Percentiles rank a stretch among this genome's conserved stretches.
Evolutionary conservation across 2,113 vertebrate species (phyloP).

Genomic region (Neoarius graeffei): DNA sequence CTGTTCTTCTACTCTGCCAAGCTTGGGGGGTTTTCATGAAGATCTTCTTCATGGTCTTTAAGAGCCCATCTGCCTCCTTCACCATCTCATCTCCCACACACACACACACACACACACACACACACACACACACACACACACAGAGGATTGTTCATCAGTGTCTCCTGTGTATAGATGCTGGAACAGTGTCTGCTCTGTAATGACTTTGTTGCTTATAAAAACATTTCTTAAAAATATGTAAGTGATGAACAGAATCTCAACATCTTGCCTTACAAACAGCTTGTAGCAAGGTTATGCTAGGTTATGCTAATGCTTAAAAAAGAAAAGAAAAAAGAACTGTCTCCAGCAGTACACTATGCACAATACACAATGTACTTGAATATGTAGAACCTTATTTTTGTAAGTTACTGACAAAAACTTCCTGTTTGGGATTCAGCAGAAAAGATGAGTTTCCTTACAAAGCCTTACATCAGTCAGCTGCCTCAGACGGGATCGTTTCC

Average conservation of each 20-base stretch:
- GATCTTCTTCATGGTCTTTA: neutral
- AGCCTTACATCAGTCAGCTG: neutral
- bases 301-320: neutral
- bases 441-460: neutral
- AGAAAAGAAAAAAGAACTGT: no score
- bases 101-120: neutral
- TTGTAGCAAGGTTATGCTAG: neutral
- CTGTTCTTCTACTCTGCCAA: neutral
- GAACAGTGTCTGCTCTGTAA: neutral
- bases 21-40: neutral
- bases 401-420: neutral
- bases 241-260: neutral
- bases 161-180: neutral
- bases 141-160: neutral
- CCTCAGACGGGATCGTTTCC: no score
- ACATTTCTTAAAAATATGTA: no score
- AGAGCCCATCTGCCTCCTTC: constrained; percentile 30
- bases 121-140: neutral
- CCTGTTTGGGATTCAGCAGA: neutral
- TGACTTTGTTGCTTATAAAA: no score
- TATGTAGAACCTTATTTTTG: neutral
- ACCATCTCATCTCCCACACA: neutral
- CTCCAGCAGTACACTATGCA: neutral
- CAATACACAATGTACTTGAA: neutral
- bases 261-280: neutral